Conservation (phyloP, 2,113 vertebrate genomes). For the Scomber scombrus region DNA sequence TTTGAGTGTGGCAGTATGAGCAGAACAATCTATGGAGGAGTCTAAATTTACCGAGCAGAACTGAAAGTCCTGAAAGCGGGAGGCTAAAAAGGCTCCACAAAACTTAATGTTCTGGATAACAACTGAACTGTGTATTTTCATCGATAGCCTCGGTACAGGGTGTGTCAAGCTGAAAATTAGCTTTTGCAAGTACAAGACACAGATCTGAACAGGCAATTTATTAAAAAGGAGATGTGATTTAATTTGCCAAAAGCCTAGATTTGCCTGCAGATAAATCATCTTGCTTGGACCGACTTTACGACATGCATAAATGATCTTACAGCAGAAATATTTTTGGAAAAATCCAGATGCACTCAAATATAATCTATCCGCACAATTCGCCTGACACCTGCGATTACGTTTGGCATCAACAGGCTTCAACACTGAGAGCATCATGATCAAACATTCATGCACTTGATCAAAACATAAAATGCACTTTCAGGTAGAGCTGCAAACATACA, state of each 20-base stretch:
- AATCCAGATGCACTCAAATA: conserved; percentile 14
- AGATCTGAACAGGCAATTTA: conserved; percentile 25
- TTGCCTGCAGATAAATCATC: conserved; percentile 12
- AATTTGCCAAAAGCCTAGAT: conserved; percentile 6
- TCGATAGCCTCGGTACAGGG: neutral
- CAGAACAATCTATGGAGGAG: conserved; percentile 48
- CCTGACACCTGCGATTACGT: neutral
- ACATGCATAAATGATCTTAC: neutral
- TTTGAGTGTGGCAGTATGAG: conserved; percentile 17
- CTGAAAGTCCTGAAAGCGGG: conserved; percentile 36
- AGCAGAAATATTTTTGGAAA: neutral
- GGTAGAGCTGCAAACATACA: neutral
- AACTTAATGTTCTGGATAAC: conserved; percentile 57
- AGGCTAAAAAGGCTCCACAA: conserved; percentile 14
- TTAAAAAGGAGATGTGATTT: conserved; percentile 18
- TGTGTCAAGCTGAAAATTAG: conserved; percentile 2
- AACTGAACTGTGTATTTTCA: conserved; percentile 16
- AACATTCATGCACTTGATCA: neutral
- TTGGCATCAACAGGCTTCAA: neutral
- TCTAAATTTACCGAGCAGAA: conserved; percentile 62
- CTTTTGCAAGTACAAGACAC: neutral
- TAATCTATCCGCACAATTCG: neutral
- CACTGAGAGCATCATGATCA: neutral
- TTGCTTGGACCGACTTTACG: conserved; percentile 20
- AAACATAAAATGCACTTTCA: neutral